Evolutionary conservation across 1,140 invertebrate genomes (phyloP).

Genomic region (Micrasema longulum): DNA sequence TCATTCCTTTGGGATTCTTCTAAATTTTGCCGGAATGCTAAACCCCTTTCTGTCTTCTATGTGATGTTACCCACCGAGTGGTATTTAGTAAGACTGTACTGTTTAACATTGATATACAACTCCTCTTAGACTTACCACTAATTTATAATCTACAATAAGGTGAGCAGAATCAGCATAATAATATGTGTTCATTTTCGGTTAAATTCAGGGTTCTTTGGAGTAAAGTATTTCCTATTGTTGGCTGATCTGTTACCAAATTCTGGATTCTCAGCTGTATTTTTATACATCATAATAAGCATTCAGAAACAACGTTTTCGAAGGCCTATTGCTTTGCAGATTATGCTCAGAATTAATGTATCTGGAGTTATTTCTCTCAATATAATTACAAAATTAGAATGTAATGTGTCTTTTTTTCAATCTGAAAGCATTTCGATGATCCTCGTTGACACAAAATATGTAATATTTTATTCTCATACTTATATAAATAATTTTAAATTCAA

Average conservation of each 20-base stretch:
- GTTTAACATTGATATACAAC: background rate
- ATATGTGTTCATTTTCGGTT: background rate
- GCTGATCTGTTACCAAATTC: background rate
- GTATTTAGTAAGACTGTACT: conserved; percentile 20
- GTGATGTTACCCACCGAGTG: conserved; percentile 19
- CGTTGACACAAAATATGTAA: too few relatives aligned
- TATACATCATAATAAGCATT: too few relatives aligned
- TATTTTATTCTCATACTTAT: too few relatives aligned
- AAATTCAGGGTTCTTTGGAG: background rate
- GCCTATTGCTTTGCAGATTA: too few relatives aligned
- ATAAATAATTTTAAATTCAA: too few relatives aligned
- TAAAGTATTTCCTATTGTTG: background rate
- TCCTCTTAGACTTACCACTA: background rate
- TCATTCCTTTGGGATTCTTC: background rate
- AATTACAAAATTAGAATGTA: too few relatives aligned
- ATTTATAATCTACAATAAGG: background rate
- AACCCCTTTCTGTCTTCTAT: background rate
- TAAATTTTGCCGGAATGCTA: background rate
- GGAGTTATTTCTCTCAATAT: too few relatives aligned
- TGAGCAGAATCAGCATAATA: background rate
- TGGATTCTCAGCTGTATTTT: background rate
- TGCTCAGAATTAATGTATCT: too few relatives aligned
- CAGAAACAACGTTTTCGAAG: too few relatives aligned
- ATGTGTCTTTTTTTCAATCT: too few relatives aligned
- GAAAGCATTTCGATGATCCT: too few relatives aligned